Evolutionary conservation across 2,888 invertebrate species (phyloP).

Genomic region (Mesopsocus fuscifrons): DNA sequence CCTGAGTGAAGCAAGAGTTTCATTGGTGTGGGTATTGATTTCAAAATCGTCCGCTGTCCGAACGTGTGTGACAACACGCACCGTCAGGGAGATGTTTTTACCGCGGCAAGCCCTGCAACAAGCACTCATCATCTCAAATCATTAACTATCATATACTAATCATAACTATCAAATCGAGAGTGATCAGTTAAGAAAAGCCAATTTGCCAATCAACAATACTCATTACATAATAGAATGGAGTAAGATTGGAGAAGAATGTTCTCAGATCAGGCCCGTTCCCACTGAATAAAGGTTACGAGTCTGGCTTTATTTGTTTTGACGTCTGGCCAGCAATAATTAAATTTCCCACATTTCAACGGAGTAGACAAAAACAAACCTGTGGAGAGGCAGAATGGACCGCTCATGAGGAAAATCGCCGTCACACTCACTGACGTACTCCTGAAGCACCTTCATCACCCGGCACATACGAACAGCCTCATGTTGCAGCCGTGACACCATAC

Average conservation of each 20-base stretch:
- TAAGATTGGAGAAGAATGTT: no score
- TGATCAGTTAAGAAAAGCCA: no score
- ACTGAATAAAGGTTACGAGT: no score
- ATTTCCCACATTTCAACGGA: not conserved
- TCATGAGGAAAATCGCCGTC: constrained; percentile 77
- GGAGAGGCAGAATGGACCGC: constrained; percentile 71
- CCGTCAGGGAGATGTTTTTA: constrained; percentile 68
- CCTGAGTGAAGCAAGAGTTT: constrained; percentile 73
- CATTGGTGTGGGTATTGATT: constrained; percentile 82
- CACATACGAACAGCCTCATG: constrained; percentile 72
- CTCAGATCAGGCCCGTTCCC: no score
- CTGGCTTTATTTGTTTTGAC: no score
- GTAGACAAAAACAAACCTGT: constrained; percentile 29
- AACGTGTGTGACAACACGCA: constrained; percentile 73
- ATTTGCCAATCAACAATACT: no score
- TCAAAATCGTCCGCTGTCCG: constrained; percentile 76
- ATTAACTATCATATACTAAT: no score
- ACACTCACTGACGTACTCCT: constrained; percentile 90
- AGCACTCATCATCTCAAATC: constrained; percentile 10
- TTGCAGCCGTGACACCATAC: constrained; percentile 25
- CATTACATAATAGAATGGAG: no score
- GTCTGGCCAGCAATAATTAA: no score
- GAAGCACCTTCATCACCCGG: constrained; percentile 80
- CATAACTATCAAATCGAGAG: no score
- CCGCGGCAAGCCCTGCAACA: constrained; percentile 64